These are phyloP conservation scores for Shargacucullia verbasci DNA, from an alignment of 2,888 invertebrate genomes.

Conservation along the genomic window DNA sequence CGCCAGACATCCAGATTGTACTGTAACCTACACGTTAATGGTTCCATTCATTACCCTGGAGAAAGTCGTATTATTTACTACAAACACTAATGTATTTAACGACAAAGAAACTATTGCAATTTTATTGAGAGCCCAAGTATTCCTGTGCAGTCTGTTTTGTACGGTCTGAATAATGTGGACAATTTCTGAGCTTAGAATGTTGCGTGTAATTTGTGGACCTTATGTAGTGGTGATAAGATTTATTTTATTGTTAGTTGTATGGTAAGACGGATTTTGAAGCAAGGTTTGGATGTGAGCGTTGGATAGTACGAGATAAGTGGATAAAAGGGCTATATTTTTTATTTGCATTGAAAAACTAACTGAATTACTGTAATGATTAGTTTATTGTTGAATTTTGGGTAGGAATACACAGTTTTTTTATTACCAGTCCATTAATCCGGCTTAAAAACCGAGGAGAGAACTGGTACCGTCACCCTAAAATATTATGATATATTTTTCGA, in stretches of 20 bases:
- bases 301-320: background rate
- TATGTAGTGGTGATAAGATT: conserved; percentile 23
- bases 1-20: conserved; percentile 57
- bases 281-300: conserved; percentile 28
- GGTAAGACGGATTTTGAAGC: conserved; percentile 13
- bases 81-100: conserved; percentile 59
- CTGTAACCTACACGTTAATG: conserved; percentile 55
- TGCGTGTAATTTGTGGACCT: conserved; percentile 11
- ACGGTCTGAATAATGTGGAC: conserved; percentile 44
- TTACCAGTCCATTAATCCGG: too few relatives aligned
- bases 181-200: conserved; percentile 15
- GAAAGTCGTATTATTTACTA: conserved; percentile 61
- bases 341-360: too few relatives aligned
- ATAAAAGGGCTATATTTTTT: too few relatives aligned
- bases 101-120: conserved; percentile 65
- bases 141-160: conserved; percentile 51
- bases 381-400: too few relatives aligned
- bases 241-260: conserved; percentile 13
- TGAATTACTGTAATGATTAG: too few relatives aligned
- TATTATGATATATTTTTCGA: too few relatives aligned
- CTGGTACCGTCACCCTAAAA: too few relatives aligned
- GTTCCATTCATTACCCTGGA: conserved; percentile 54
- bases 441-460: too few relatives aligned
- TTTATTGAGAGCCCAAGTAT: conserved; percentile 57
- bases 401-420: too few relatives aligned